Base-by-base conservation (phyloP, 2,888 invertebrate species). In the Lasioglossum lativentre region DNA sequence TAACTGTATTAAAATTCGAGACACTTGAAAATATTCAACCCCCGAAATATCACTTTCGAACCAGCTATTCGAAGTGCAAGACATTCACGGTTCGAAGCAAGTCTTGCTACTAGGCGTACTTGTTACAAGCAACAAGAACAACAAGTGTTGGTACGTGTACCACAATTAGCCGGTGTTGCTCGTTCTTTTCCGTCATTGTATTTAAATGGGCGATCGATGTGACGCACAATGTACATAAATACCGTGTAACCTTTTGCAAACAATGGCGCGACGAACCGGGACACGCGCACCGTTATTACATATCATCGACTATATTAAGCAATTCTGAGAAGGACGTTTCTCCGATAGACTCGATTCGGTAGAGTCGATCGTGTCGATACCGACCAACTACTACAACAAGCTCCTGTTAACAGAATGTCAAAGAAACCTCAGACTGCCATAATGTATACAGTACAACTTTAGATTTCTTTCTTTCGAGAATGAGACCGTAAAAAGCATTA, bases 221-320 rank as follows among this genome's bases (percentile, higher is more conserved):
- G 76, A 19, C 34, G 68, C 77, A 47, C 30, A 12, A 38, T 34
- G 5, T 52, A 45, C 68, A 75, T 59, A 56, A 78, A 70, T 70
- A 30, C 52, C 23, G 19, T 68, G 27, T 80, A 80, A 80, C 86
- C 86, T 85, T 85, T 86, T 86, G 14, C 71, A 73, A 82, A 86
- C 82, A 85, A 86, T 85, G 73, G 66, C 16, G 77, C 72, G 38
- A 59, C 70, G 42, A 40, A 42, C 52, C 47, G 8, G 56, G 19
- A 70, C 45, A 70, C 47, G 59, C 45, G 23, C 45, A 23, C 73
- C n/a, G 38, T 73, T 78, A 72, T 84, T 74, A 70, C 27, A 45
- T 63, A 75, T 74, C 56, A 63, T 85, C 81, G 75, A 10, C 45
- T 19, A 40, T 77, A 72, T 78, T 77, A 63, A 68, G 34, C 3